These are phyloP conservation scores for Halcyon senegalensis DNA, from an alignment of 2,113 vertebrate genomes.

Conservation along the genomic window DNA sequence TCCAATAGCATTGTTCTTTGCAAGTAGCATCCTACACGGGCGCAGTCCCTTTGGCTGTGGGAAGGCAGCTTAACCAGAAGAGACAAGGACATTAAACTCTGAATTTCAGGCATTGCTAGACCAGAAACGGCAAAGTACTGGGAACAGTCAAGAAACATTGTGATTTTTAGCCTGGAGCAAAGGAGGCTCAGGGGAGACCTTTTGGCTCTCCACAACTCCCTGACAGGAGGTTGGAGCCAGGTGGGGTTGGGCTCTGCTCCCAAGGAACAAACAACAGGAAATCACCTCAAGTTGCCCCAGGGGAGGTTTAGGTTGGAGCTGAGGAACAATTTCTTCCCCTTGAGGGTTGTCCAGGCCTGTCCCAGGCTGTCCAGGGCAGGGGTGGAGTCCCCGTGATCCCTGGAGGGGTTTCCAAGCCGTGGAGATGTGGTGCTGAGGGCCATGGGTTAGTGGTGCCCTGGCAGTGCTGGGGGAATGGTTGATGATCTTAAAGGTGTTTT, in stretches of 20 bases:
- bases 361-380: not conserved
- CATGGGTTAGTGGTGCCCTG: not conserved
- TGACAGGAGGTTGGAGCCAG: not conserved
- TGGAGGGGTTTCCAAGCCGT: not conserved
- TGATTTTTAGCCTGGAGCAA: not conserved
- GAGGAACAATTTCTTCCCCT: not conserved
- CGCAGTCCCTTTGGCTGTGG: not conserved
- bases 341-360: not conserved
- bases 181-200: not conserved
- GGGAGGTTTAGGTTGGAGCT: not conserved
- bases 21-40: fast-evolving
- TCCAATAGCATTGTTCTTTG: not conserved
- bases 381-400: not conserved
- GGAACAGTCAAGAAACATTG: not conserved
- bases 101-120: not conserved
- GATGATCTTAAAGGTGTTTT: not conserved
- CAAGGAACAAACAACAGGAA: not conserved
- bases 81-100: not conserved
- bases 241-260: fast-evolving
- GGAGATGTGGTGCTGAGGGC: not conserved
- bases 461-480: no score
- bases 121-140: not conserved
- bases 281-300: not conserved
- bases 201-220: not conserved
- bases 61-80: not conserved